Evolutionary conservation across 2,113 vertebrate genomes (phyloP), one percentile per base, ranked within the genome.

Genomic region (Prochilodus magdalenae): DNA sequence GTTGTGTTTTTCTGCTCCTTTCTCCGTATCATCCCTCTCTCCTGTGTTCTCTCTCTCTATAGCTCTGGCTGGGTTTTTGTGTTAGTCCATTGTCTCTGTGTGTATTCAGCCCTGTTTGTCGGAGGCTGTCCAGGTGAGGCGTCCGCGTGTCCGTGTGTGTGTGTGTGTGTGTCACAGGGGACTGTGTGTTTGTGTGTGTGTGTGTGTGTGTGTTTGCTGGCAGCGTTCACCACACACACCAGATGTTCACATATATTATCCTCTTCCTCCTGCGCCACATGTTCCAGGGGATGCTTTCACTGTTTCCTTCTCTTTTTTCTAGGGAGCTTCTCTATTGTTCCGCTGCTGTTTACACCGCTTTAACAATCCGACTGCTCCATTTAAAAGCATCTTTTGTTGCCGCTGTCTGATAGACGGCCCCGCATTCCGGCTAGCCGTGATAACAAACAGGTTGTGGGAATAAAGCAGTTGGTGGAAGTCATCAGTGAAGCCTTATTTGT

Each of bases 231-330:
- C 62, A 76, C 89, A 53, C 51, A 89, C 91, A 92, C 92, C 93
- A 94, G 93, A 94, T 94, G 93, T 93, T 94, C 91, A 90, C 85
- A 89, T 91, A 91, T 91, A 92, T 93, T 93, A 93, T 93, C 93
- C 90, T 91, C 90, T 88, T 44, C 89, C 90, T 89, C 89, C 91
- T 89, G 89, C 85, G 77, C 86, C 77, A 79, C 77, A 75, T 85
- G 89, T 90, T 93, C 91, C 90, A 44, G 40, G 74, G 87, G 91
- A 83, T 65, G 69, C 79, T 87, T 91, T 71, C 65, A 73, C 81
- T 88, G 14, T 15, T 53, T 53, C 7, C 18, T 4, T 53, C 51
- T 86, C 36, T 6, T 66, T 66, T 30, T 29, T 66, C 29, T 66
- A 15, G 40, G 53, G 22, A 71, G 40, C 40, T 44, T 44, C 88